A percentile compares a stretch with the other conserved stretches of the same genome.
These are phyloP conservation scores for Sylvietta virens DNA, from an alignment of 2,113 vertebrate genomes.

Conservation along the genomic window DNA sequence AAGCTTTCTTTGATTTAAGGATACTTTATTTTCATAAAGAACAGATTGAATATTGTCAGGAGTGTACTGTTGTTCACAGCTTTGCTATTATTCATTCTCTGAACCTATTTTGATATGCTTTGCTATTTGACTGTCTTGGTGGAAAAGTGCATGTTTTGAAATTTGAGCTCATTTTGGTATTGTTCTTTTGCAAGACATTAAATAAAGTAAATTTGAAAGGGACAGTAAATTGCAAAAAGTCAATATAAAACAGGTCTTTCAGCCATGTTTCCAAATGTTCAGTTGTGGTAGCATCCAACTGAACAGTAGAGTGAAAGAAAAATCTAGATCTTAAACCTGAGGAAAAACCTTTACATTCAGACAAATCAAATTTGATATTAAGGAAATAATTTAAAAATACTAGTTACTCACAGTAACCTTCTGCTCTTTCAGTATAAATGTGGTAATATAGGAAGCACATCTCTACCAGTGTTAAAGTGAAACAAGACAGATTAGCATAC, in stretches of 20 bases:
- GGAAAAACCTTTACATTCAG: neutral
- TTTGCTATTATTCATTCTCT: neutral
- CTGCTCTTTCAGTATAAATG: neutral
- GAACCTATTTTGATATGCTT: neutral
- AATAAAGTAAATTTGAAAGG: neutral
- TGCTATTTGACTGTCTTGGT: neutral
- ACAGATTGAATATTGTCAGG: neutral
- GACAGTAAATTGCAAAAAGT: neutral
- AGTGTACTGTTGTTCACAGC: neutral
- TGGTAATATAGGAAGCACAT: neutral
- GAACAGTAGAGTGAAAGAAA: neutral
- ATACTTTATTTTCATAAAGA: neutral
- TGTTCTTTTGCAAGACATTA: neutral
- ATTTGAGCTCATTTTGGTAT: neutral
- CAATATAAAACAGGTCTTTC: neutral
- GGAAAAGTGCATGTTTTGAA: neutral
- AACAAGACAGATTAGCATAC: neutral
- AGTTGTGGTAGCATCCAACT: neutral
- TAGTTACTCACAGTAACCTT: neutral
- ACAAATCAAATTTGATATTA: neutral
- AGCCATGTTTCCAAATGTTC: neutral
- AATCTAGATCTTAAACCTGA: neutral
- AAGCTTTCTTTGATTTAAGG: neutral
- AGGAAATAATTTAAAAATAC: neutral
- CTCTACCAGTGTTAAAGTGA: neutral